These are phyloP conservation scores for Apostichopus californicus DNA, from an alignment of 35 echinoderm and acorn worm species.

Conservation along the genomic window DNA sequence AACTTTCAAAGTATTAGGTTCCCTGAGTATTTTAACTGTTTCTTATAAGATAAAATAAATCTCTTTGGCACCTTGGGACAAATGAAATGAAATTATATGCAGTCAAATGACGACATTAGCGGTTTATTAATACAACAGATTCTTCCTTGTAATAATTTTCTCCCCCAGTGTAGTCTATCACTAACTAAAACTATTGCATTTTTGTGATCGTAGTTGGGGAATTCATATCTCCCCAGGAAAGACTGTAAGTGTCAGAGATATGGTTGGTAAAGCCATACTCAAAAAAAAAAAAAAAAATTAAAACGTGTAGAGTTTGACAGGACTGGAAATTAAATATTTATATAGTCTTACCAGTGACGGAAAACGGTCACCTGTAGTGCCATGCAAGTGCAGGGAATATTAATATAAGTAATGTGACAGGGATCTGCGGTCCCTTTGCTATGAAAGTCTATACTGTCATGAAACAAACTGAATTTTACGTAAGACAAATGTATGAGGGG, in stretches of 20 bases:
- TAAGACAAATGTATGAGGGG: background rate
- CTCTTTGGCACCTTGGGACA: background rate
- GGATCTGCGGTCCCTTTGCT: background rate
- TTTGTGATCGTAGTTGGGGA: background rate
- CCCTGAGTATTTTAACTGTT: background rate
- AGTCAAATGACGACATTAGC: constrained; percentile 7
- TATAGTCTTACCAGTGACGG: background rate
- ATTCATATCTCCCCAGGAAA: background rate
- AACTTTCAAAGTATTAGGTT: background rate
- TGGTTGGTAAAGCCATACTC: background rate
- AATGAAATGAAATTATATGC: constrained; percentile 2
- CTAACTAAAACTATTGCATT: background rate
- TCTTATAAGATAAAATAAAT: background rate
- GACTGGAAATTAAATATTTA: constrained; percentile 6
- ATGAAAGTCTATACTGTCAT: background rate
- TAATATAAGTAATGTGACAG: background rate
- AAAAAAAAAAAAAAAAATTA: background rate
- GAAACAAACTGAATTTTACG: background rate
- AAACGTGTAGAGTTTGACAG: constrained; percentile 4
- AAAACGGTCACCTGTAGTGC: background rate
- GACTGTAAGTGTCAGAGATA: constrained; percentile 4
- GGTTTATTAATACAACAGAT: background rate
- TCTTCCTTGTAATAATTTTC: constrained; percentile 3
- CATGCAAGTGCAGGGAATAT: background rate
- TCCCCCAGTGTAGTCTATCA: background rate